phyloP scores from a whole-genome alignment of 2,797 vertebrate genomes.

The Masticophis lateralis region DNA sequence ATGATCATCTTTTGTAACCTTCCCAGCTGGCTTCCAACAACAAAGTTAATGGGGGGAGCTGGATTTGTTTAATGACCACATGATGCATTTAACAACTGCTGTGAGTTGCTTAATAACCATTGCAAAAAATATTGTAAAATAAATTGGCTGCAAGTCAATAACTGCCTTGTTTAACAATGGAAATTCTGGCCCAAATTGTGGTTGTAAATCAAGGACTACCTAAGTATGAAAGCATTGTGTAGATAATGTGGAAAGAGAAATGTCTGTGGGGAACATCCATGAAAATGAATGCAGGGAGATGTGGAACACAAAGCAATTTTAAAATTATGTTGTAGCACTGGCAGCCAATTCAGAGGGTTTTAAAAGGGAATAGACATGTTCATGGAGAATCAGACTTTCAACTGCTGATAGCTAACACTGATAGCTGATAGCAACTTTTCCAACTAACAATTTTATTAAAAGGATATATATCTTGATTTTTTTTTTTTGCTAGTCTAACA shows the following conservation, averaged over 20 bases:
- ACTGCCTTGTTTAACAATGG: not conserved
- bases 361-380: not conserved
- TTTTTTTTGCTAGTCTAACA: not conserved
- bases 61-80: not conserved
- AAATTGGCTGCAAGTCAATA: not conserved
- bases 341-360: not conserved
- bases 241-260: not conserved
- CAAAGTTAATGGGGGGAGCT: not conserved
- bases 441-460: not conserved
- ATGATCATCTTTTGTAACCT: not conserved
- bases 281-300: not conserved
- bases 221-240: not conserved
- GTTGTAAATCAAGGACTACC: not conserved
- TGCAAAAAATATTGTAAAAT: not conserved
- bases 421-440: not conserved
- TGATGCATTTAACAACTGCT: not conserved
- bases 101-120: not conserved
- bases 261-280: not conserved
- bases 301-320: not conserved
- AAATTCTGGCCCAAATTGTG: not conserved
- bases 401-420: not conserved
- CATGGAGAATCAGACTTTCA: not conserved
- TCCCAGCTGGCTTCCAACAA: not conserved
- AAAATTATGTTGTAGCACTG: not conserved
- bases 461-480: not conserved